A percentile compares a stretch with the other conserved stretches of the same genome.
These are phyloP conservation scores for Notolabrus celidotus DNA, from an alignment of 2,797 vertebrate species.

Conservation along the genomic window DNA sequence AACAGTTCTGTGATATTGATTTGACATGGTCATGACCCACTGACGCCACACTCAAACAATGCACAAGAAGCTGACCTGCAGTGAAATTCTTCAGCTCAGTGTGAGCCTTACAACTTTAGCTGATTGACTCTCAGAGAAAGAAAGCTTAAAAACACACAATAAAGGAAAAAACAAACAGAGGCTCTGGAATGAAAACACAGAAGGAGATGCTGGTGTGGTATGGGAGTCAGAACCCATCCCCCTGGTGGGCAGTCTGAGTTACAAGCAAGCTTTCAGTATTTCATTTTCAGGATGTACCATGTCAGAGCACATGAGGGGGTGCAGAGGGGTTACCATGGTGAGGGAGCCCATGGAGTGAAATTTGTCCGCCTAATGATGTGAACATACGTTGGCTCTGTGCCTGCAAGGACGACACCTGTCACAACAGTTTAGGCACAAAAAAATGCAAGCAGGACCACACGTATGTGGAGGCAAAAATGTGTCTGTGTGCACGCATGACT, in stretches of 20 bases:
- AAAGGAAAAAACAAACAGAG: conserved; percentile 15
- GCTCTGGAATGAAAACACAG: no score
- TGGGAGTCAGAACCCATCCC: conserved; percentile 29
- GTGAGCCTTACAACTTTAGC: conserved; percentile 7
- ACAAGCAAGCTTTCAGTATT: conserved; percentile 28
- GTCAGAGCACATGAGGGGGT: conserved; percentile 26
- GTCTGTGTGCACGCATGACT: background rate
- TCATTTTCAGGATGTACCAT: conserved; percentile 43
- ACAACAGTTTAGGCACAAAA: conserved; percentile 31
- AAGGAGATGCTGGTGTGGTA: conserved; percentile 21
- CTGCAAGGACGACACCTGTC: conserved; percentile 48
- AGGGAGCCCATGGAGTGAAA: conserved; percentile 38
- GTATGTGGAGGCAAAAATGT: conserved; percentile 10
- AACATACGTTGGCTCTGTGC: conserved; percentile 32
- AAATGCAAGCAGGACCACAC: background rate
- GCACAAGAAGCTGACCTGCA: conserved; percentile 36
- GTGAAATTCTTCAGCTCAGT: conserved; percentile 9
- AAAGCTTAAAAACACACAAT: conserved; percentile 9
- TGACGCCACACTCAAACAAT: conserved; percentile 18
- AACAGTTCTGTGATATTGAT: conserved; percentile 64
- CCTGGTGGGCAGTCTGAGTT: conserved; percentile 41
- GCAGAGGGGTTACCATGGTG: conserved; percentile 45
- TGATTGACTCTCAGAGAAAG: conserved; percentile 26
- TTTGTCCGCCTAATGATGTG: conserved; percentile 64
- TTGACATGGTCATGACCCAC: conserved; percentile 44